Base-by-base conservation (phyloP, 2,113 vertebrate genomes). In the Hyperopisus bebe region DNA sequence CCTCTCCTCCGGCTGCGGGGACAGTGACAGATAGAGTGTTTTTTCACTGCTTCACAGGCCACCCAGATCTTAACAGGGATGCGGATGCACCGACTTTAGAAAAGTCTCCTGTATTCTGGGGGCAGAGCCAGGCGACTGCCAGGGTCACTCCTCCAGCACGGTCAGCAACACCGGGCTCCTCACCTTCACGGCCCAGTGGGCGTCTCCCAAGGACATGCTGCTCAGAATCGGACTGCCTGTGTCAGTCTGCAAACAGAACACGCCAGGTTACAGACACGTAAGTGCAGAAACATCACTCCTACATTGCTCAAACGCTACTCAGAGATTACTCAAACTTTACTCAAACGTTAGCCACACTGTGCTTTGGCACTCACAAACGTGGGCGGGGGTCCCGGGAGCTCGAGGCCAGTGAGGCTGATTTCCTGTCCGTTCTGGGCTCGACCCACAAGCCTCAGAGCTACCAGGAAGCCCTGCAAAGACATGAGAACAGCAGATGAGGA, bases 341-440 rank as follows among this genome's bases (percentile, higher is more conserved):
- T 35, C 13, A 19, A 17, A 80, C 74, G 10, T 19, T 8, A 42
- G 44, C 42, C 82, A 84, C 35, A 19, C 21, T 46, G 21, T 39
- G 44, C 42, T 70, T 42, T 5, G 77, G 80, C 55, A 97, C 98
- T 98, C 93, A 99, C 98, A 92, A 99, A 99, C 89, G 96, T 98
- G 1, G 98, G 98, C 5, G 97, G 96, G 2, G 97, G 96, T 91
- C 97, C 90, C 8, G 94, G 96, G 92, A 98, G 91, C 89, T 90
- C 97, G 89, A 99, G 95, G 89, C 94, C 98, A 94, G 94, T 95
- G 86, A 98, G 92, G 92, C 93, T 95, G 27, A 99, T 96, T 0
- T 99, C 98, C 0, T 97, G 96, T 88, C 98, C 98, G 0, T 96
- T 96, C 95, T 99, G 98, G 0, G 98, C 98, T 51, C 97, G 98